Base-by-base conservation (phyloP, 2,888 invertebrate genomes). In the Callyntrura guangdongensis region DNA sequence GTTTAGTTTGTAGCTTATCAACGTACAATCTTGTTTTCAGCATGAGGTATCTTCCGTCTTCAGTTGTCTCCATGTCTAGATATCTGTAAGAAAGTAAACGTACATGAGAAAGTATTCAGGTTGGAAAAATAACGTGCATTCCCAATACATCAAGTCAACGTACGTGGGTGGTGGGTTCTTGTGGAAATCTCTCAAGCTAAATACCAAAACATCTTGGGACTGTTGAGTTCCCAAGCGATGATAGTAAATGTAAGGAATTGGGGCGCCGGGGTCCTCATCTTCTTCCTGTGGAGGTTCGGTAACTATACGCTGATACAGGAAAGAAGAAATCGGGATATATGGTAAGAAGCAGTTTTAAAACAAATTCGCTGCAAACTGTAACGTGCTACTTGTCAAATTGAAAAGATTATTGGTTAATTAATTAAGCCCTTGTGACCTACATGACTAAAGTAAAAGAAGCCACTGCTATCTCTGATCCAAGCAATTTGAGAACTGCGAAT, bases 391-490 rank as follows among this genome's bases (percentile, higher is more conserved):
- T n/a, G n/a, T n/a, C n/a, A n/a, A n/a, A n/a, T n/a, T n/a, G n/a
- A n/a, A n/a, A n/a, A n/a, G n/a, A n/a, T n/a, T n/a, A n/a, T n/a
- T n/a, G n/a, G n/a, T n/a, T n/a, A n/a, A n/a, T n/a, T n/a, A n/a
- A n/a, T n/a, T n/a, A n/a, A n/a, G n/a, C n/a, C n/a, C 17, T 64
- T 9, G 3, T 36, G 36, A 53, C 90, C 72, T 90, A 92, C 92
- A 22, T 92, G 92, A 47, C 85, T 90, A 27, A 92, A 90, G 61
- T 99, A 99, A 95, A 99, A 99, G 94, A 99, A 96, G 59, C 99
- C 99, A 94, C 97, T 96, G 95, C 98, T 97, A 95, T 99, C 99
- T 94, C 98, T 98, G 27, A 98, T 98, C 99, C 99, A 99, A 0
- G 98, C 96, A 95, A 99, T 96, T n/a, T 97, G 96, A 1, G 98